These are phyloP conservation scores for Acromyrmex heyeri DNA, from an alignment of 1,140 invertebrate species.

Conservation along the genomic window DNA sequence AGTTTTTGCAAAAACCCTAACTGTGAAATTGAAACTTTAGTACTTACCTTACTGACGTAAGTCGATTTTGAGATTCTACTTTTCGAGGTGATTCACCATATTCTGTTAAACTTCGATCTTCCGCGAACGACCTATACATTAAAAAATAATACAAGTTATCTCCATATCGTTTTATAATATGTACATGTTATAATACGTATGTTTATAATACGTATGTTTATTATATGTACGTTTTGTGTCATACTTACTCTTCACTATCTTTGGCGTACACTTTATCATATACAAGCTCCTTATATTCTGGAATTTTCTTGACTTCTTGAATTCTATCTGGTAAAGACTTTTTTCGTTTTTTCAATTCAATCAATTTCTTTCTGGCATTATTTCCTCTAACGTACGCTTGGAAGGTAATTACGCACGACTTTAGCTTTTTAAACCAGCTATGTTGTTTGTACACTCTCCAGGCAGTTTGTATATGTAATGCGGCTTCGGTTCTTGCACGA, in stretches of 20 bases:
- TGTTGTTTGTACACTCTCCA: conserved; percentile 91
- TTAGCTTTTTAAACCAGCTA: conserved; percentile 90
- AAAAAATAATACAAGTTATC: conserved; percentile 38
- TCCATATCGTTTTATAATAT: neutral
- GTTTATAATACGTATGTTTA: too few species aligned
- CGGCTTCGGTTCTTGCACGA: conserved; percentile 88
- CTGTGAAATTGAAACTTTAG: conserved; percentile 75
- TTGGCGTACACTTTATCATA: conserved; percentile 59
- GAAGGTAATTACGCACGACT: conserved; percentile 88
- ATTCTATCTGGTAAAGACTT: conserved; percentile 70
- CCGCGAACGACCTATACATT: conserved; percentile 49
- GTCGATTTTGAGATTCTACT: conserved; percentile 68
- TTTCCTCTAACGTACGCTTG: conserved; percentile 92
- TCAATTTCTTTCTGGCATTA: conserved; percentile 87
- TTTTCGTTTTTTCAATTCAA: conserved; percentile 82
- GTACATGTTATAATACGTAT: neutral
- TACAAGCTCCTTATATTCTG: conserved; percentile 48
- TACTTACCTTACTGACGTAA: conserved; percentile 62
- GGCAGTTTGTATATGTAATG: conserved; percentile 91
- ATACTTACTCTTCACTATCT: conserved; percentile 70
- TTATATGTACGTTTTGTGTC: neutral
- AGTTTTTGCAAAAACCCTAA: neutral
- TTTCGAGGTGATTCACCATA: conserved; percentile 61
- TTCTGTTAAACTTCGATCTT: conserved; percentile 63
- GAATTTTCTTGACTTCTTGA: conserved; percentile 61